These are phyloP conservation scores for Drosophila barbarae DNA, from an alignment of 2,888 invertebrate species.

Conservation along the genomic window DNA sequence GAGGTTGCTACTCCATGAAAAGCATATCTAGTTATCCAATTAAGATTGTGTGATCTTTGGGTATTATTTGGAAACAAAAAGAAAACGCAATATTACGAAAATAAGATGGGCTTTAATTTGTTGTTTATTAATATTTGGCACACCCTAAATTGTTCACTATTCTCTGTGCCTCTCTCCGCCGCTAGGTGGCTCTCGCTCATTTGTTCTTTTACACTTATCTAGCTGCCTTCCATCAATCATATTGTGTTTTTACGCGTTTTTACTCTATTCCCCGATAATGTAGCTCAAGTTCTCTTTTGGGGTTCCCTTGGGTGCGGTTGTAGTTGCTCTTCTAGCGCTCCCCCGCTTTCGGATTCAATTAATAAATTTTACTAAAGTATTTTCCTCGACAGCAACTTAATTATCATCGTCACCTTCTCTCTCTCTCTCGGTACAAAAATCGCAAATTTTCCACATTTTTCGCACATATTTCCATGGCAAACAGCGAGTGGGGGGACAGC, in stretches of 20 bases:
- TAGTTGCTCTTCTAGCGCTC: neutral
- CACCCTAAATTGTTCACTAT: neutral
- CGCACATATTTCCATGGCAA: conserved; percentile 33
- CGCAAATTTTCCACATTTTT: conserved; percentile 49
- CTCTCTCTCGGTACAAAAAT: conserved; percentile 24
- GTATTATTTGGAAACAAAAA: too few species aligned
- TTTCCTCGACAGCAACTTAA: conserved; percentile 56
- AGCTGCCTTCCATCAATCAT: conserved; percentile 33
- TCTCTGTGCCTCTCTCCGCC: neutral
- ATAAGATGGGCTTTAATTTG: neutral
- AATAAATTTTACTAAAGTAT: conserved; percentile 52
- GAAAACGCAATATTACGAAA: too few species aligned
- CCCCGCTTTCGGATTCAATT: conserved; percentile 39
- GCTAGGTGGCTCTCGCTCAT: neutral
- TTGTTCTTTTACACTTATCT: conserved; percentile 57
- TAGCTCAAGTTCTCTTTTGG: neutral
- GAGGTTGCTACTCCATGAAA: conserved; percentile 15
- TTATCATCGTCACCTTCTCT: conserved; percentile 39
- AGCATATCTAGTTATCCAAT: too few species aligned
- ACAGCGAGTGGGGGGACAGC: neutral
- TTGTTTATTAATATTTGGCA: conserved; percentile 57
- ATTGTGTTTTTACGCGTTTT: conserved; percentile 41
- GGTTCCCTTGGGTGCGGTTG: conserved; percentile 7
- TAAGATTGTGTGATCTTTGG: too few species aligned
- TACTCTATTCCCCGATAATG: conserved; percentile 5